Evolutionary conservation across 2,888 invertebrate species (phyloP).

Genomic region (Lacanobia oleracea): DNA sequence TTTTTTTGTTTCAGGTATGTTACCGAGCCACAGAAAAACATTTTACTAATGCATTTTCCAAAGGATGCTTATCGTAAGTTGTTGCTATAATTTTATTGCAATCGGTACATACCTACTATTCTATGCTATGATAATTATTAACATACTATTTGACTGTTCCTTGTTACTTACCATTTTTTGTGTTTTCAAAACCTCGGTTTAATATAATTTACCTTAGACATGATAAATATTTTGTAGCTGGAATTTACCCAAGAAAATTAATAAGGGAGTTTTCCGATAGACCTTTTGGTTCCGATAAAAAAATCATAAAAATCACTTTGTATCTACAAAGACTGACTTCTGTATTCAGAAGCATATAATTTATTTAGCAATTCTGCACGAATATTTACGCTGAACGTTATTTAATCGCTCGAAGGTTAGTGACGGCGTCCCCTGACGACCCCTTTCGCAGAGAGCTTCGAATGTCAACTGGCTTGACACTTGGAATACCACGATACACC

Average conservation of each 20-base stretch:
- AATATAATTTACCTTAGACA: not conserved
- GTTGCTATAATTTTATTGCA: slow-evolving; percentile 42
- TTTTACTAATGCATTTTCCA: slow-evolving; percentile 28
- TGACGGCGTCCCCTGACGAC: slow-evolving; percentile 60
- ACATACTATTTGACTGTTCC: slow-evolving; percentile 19
- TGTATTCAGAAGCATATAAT: slow-evolving; percentile 1
- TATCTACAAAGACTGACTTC: not conserved
- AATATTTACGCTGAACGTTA: slow-evolving; percentile 26
- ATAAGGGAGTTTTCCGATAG: slow-evolving; percentile 4
- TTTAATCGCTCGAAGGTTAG: slow-evolving; percentile 51
- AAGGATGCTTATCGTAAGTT: slow-evolving; percentile 47
- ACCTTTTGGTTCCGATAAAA: slow-evolving; percentile 7
- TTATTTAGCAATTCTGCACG: slow-evolving; percentile 6
- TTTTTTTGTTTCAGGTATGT: slow-evolving; percentile 70
- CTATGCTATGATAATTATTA: slow-evolving; percentile 6
- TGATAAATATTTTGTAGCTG: slow-evolving; percentile 11
- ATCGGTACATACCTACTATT: not conserved
- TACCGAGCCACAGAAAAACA: slow-evolving; percentile 17
- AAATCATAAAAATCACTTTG: not conserved
- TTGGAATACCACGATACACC: slow-evolving; percentile 72
- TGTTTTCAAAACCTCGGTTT: not conserved
- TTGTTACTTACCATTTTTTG: slow-evolving; percentile 13
- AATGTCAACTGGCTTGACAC: slow-evolving; percentile 73
- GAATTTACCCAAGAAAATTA: slow-evolving; percentile 11
- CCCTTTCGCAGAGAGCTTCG: slow-evolving; percentile 65